Evolutionary conservation across 2,888 invertebrate genomes (phyloP).

Genomic region (Chydorus sphaericus): DNA sequence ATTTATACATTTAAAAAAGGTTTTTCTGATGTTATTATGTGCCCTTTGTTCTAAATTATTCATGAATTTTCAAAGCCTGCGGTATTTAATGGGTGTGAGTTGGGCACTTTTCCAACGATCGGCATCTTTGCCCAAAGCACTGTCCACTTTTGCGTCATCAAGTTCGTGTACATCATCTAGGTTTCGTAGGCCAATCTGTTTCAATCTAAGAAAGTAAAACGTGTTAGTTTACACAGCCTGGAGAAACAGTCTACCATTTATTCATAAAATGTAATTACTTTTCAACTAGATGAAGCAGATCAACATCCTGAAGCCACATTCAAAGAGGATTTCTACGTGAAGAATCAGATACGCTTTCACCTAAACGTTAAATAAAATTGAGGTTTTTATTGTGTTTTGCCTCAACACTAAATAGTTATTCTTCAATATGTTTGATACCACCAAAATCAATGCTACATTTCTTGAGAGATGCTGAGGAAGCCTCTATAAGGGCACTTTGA

Average conservation of each 20-base stretch:
- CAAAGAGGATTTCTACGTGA: neutral
- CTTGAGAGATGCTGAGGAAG: too few relatives aligned
- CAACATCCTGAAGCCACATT: neutral
- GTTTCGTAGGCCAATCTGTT: neutral
- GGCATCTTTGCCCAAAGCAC: neutral
- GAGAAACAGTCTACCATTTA: neutral
- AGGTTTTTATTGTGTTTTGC: too few relatives aligned
- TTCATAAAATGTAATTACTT: neutral
- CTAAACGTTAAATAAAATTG: neutral
- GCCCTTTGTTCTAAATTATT: too few relatives aligned
- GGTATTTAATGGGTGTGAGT: neutral
- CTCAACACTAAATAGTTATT: too few relatives aligned
- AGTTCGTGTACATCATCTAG: neutral
- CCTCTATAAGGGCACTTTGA: too few relatives aligned
- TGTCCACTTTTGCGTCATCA: neutral
- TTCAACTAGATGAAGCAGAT: neutral
- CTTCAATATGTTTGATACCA: too few relatives aligned
- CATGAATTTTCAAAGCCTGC: neutral
- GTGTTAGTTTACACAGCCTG: neutral
- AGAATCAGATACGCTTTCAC: neutral
- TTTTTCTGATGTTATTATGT: too few relatives aligned
- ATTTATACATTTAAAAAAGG: too few relatives aligned
- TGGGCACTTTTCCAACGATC: neutral
- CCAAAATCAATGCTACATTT: too few relatives aligned
- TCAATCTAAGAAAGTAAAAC: neutral